A percentile compares a stretch with the other conserved stretches of the same genome.
Conservation (phyloP, 2,113 vertebrate species). For the Theristicus caerulescens region DNA sequence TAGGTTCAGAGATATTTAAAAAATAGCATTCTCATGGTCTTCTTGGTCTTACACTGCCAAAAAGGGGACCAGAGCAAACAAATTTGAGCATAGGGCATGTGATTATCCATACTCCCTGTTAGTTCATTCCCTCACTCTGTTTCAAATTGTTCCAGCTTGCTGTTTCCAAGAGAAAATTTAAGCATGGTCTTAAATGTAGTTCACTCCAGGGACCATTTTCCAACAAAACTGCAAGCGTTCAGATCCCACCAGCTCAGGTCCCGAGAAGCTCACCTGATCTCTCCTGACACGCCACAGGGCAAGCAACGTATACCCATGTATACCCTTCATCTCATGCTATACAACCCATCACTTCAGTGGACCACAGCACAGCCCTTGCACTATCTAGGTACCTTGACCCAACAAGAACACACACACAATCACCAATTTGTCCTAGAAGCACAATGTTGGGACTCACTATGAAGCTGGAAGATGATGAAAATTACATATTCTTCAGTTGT, state of each 20-base stretch:
- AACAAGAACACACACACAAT: neutral
- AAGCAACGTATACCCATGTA: accelerated
- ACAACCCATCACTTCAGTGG: neutral
- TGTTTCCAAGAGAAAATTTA: neutral
- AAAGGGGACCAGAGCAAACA: neutral
- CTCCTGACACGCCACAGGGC: accelerated
- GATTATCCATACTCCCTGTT: neutral
- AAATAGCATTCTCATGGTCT: accelerated
- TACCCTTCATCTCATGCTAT: neutral
- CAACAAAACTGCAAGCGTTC: neutral
- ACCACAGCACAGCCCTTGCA: neutral
- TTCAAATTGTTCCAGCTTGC: neutral
- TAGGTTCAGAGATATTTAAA: neutral
- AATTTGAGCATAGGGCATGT: neutral
- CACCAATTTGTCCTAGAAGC: neutral
- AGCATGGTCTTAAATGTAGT: neutral
- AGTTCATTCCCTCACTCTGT: neutral
- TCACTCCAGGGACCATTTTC: neutral
- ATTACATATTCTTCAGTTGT: neutral
- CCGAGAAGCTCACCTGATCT: neutral
- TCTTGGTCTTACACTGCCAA: neutral
- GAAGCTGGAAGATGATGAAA: neutral
- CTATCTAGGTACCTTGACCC: neutral
- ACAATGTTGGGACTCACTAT: too few species aligned
- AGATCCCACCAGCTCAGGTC: neutral